phyloP scores from a whole-genome alignment of 2,888 invertebrate genomes.

The Macropis europaea region DNA sequence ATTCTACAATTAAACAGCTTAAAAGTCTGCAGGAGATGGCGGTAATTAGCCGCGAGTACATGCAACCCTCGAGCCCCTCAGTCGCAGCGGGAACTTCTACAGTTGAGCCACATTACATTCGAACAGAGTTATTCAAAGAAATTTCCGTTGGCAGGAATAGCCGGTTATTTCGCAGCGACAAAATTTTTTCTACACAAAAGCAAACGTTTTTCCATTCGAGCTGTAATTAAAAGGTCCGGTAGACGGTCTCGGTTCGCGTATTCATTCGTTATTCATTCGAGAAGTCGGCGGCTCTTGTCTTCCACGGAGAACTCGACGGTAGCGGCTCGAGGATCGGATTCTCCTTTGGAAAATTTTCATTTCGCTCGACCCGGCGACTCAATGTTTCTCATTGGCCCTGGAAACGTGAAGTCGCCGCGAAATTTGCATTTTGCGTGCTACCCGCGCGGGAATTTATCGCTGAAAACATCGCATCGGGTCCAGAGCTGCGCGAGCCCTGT shows the following conservation, averaged over 20 bases:
- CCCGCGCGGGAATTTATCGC: conserved; percentile 34
- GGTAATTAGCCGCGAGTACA: background rate
- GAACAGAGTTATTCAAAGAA: too few relatives aligned
- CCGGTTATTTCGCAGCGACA: background rate
- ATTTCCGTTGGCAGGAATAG: too few relatives aligned
- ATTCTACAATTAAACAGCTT: background rate
- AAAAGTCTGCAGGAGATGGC: background rate
- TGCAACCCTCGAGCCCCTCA: too few relatives aligned
- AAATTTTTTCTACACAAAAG: background rate
- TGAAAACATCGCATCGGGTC: conserved; percentile 13
- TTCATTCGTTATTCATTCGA: too few relatives aligned
- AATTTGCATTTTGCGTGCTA: conserved; percentile 34
- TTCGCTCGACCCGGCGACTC: background rate
- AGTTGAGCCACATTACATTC: too few relatives aligned
- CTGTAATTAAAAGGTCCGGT: too few relatives aligned
- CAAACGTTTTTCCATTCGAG: background rate
- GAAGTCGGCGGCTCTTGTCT: too few relatives aligned
- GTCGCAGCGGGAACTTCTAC: too few relatives aligned
- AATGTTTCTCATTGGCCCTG: conserved; percentile 7
- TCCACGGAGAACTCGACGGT: too few relatives aligned
- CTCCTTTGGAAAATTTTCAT: conserved; percentile 17
- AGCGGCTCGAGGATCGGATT: background rate
- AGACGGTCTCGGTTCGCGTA: too few relatives aligned
- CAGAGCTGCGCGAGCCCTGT: background rate
- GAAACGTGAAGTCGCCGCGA: background rate